Base-by-base conservation (phyloP, 2,888 invertebrate species). In the Lacanobia oleracea region DNA sequence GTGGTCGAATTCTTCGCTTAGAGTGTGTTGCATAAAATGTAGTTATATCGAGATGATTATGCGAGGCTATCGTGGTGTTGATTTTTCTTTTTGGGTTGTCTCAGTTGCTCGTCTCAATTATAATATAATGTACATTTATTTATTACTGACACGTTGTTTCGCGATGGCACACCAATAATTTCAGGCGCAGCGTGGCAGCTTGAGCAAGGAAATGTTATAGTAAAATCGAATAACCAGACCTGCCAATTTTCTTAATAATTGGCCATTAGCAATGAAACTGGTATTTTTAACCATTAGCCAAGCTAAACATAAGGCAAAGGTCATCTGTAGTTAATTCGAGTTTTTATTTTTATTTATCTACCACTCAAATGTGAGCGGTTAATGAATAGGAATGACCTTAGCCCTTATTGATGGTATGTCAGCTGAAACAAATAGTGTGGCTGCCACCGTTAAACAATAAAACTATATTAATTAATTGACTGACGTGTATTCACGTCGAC, bases 11-110 rank as follows among this genome's bases (percentile, higher is more conserved):
- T 61, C 0, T 21, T 51, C 23, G 33, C 33, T 62, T 65, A 73
- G 18, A 33, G 27, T 14, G 27, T 40, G 40, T 63, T 79, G 59
- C 67, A 37, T 83, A 59, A 67, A 71, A 74, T 23, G 33, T 75
- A 33, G 57, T 72, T 43, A n/a, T 56, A 40, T 40, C 37, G 37
- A 63, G 53, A 62, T 66, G 27, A 33, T 72, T 65, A 53, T 66
- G 56, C 1, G 6, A 56, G 59, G 51, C 62, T 66, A 43, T n/a
- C 3, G 18, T 21, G 12, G 8, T 57, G 33, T 48, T 21, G 27
- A 1, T 43, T 21, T 33, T 53, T 65, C 61, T 8, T n/a, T 27
- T 40, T 54, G 9, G 43, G 16, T 10, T 1, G 33, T 37, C 12
- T 59, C 53, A 27, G 51, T 70, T 43, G 6, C 56, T 62, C 18